Evolutionary conservation across 2,888 invertebrate genomes (phyloP).

Genomic region (Clostera curtula): DNA sequence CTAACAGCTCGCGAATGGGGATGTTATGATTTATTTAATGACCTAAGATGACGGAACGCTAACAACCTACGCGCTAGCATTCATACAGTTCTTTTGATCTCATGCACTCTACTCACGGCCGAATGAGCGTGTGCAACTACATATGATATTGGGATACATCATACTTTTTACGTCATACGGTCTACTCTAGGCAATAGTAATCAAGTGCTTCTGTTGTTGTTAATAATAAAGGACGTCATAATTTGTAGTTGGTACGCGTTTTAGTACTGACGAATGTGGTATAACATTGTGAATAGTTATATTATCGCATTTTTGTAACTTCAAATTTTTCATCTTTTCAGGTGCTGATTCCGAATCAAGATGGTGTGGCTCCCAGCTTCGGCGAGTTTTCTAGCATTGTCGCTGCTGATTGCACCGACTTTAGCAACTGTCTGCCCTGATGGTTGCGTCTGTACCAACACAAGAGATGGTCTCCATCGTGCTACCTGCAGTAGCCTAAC

Average conservation of each 20-base stretch:
- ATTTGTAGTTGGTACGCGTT: no score
- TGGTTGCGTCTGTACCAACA: constrained; percentile 72
- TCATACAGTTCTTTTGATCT: background rate
- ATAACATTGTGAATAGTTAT: no score
- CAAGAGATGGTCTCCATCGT: constrained; percentile 81
- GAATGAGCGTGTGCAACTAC: no score
- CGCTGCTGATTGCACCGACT: constrained; percentile 40
- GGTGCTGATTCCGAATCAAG: constrained; percentile 46
- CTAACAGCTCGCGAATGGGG: constrained; percentile 33
- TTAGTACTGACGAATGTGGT: no score
- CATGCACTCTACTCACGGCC: background rate
- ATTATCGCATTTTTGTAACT: background rate
- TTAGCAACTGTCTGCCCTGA: constrained; percentile 65
- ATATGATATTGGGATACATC: no score
- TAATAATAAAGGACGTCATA: no score
- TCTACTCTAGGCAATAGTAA: no score
- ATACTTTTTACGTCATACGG: no score
- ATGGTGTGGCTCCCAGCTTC: constrained; percentile 48
- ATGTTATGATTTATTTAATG: constrained; percentile 44
- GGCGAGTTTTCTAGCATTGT: constrained; percentile 43
- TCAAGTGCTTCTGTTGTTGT: no score
- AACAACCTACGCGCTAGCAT: constrained; percentile 6
- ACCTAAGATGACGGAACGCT: constrained; percentile 10
- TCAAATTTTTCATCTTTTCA: constrained; percentile 39
- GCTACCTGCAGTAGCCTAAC: constrained; percentile 80